These are phyloP conservation scores for Etia nguti DNA, from an alignment of 2,113 vertebrate species.

Conservation along the genomic window DNA sequence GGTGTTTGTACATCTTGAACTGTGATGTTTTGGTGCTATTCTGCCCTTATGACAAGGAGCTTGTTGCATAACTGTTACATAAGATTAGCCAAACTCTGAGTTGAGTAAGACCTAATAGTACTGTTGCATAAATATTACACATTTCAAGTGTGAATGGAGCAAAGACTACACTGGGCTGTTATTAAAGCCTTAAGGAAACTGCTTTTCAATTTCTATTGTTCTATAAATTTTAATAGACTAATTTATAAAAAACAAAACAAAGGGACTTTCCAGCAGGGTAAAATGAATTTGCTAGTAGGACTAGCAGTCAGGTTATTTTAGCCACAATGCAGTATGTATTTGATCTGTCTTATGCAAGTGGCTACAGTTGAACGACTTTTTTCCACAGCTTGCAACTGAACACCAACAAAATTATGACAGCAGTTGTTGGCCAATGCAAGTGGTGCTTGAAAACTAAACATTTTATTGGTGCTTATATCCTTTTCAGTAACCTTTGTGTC, in stretches of 20 bases:
- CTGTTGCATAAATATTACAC: not conserved
- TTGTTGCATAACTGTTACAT: not conserved
- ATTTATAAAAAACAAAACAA: not conserved
- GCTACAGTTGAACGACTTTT: not conserved
- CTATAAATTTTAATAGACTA: not conserved
- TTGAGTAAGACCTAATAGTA: not conserved
- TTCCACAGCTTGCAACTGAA: not conserved
- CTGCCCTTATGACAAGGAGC: not conserved
- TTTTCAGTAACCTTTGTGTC: not conserved
- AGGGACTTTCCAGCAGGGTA: not conserved
- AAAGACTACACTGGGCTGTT: not conserved
- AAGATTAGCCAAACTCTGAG: not conserved
- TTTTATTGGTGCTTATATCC: not conserved
- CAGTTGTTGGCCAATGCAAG: not conserved
- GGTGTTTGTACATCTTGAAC: not conserved
- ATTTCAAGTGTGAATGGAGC: not conserved
- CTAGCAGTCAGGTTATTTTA: not conserved
- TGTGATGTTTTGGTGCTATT: constrained; percentile 9
- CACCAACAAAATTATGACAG: not conserved
- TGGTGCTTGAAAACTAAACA: not conserved
- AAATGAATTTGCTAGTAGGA: not conserved
- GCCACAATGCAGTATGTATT: not conserved
- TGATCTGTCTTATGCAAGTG: not conserved
- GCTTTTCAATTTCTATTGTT: not conserved
- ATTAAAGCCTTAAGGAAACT: not conserved